Base-by-base conservation (phyloP, 2,888 invertebrate genomes). In the Torymus tubicola region DNA sequence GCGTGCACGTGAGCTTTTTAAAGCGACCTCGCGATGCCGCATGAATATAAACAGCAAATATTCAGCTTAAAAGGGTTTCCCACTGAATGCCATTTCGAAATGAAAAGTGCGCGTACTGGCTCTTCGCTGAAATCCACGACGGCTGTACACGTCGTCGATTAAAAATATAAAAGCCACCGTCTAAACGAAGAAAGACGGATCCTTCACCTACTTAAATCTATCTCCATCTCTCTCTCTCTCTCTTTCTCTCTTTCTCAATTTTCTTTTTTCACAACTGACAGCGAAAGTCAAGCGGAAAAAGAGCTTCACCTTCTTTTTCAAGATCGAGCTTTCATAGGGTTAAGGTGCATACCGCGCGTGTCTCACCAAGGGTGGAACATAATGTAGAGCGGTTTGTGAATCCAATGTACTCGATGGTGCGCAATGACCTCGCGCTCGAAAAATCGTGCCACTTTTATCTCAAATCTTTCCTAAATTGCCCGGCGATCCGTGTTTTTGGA, bases 121-220 rank as follows among this genome's bases (percentile, higher is more conserved):
- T 55, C 55, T 55, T 31, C 12, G 24, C 12, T 10, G 63, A 69
- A 64, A 73, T 2, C 42, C 42, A 2, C 50, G 65, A 63, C 10
- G 14, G 21, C 57, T 61, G 14, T 55, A 31, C n/a, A 31, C 18
- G 53, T 42, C 63, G 63, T n/a, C 70, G 61, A 70, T 72, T 72
- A 67, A 67, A 60, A 68, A 60, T 72, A 52, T 14, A 52, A 71
- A 77, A 64, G 52, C 16, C 31, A 12, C 8, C 16, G 21, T 67
- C 58, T 70, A 14, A 71, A 70, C 24, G 24, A 21, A 50, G 50
- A 2, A 52, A 8, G 42, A 31, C 52, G 24, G 61, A 78, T 78
- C 78, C 78, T 78, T 78, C 78, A 72, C 78, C 78, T 78, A 67
- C 64, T 71, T 78, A 53, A 65, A 71, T 71, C 31, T 70, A 21